Percentiles rank a stretch among this genome's conserved stretches.
Conservation (phyloP, 2,797 vertebrate species). For the Crenichthys baileyi region DNA sequence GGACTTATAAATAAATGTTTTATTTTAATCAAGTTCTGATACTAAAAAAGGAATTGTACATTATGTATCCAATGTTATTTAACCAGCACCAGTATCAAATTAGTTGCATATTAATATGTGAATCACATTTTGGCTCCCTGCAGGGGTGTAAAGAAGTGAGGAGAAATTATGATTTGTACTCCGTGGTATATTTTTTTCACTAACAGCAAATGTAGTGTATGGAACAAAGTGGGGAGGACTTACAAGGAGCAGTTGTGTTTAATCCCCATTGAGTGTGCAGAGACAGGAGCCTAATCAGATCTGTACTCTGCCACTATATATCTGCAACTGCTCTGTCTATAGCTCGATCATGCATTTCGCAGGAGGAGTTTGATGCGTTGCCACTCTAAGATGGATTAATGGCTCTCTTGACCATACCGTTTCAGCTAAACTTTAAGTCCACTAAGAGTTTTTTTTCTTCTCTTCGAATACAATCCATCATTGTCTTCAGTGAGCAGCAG, state of each 20-base stretch:
- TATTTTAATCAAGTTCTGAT: conserved; percentile 55
- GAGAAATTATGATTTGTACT: conserved; percentile 35
- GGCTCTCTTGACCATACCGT: conserved; percentile 57
- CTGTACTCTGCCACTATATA: conserved; percentile 63
- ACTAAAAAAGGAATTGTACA: conserved; percentile 53
- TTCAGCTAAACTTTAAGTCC: conserved; percentile 59
- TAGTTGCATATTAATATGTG: conserved; percentile 55
- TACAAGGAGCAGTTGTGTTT: conserved; percentile 67
- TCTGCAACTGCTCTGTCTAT: conserved; percentile 56
- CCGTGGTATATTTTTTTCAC: conserved; percentile 43
- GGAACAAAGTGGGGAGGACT: conserved; percentile 65
- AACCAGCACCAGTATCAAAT: conserved; percentile 53
- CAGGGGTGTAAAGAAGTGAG: conserved; percentile 60
- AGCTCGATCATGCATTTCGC: conserved; percentile 64
- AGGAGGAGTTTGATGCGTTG: conserved; percentile 54
- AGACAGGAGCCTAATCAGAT: conserved; percentile 70
- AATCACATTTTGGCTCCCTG: conserved; percentile 46
- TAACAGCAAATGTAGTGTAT: conserved; percentile 53
- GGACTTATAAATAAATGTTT: conserved; percentile 51
- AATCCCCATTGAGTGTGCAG: conserved; percentile 62
- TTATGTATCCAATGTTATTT: conserved; percentile 60
- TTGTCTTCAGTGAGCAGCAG: conserved; percentile 59
- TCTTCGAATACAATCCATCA: conserved; percentile 53
- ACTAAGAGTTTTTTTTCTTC: conserved; percentile 33
- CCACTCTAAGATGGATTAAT: conserved; percentile 63